Evolutionary conservation across 2,888 invertebrate species (phyloP).

Genomic region (Agrochola lychnidis): DNA sequence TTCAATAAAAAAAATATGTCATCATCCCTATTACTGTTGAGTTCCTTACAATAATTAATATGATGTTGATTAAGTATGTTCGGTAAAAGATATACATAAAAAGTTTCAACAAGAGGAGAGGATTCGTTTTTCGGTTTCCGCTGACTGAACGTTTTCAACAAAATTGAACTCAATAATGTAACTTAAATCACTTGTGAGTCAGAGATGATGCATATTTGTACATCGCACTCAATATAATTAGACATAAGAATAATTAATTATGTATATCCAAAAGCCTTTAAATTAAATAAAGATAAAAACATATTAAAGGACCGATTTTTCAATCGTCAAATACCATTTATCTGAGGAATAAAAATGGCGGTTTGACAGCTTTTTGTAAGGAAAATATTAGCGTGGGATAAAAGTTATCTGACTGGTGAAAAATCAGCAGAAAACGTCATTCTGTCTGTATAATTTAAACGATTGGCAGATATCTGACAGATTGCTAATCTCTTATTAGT

Average conservation of each 20-base stretch:
- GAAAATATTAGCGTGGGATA: not conserved
- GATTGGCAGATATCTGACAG: not conserved
- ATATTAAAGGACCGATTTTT: too few relatives aligned
- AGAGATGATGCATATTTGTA: too few relatives aligned
- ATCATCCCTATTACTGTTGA: not conserved
- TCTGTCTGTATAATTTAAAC: not conserved
- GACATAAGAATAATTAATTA: too few relatives aligned
- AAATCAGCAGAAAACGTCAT: not conserved
- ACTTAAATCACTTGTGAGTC: too few relatives aligned
- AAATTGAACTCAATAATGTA: too few relatives aligned
- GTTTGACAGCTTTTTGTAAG: not conserved
- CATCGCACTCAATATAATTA: too few relatives aligned
- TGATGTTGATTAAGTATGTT: not conserved
- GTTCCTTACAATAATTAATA: not conserved
- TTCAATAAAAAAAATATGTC: too few relatives aligned
- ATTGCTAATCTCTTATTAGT: too few relatives aligned
- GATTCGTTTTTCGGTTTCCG: not conserved
- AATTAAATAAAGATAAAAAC: too few relatives aligned
- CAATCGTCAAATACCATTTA: too few relatives aligned
- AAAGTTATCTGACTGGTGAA: not conserved
- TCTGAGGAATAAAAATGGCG: not conserved
- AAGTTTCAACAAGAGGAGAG: not conserved
- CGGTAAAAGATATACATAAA: not conserved
- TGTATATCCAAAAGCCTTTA: too few relatives aligned
- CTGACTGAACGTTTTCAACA: too few relatives aligned